Conservation (phyloP, 2,888 invertebrate species). For the Andrena bucephala region DNA sequence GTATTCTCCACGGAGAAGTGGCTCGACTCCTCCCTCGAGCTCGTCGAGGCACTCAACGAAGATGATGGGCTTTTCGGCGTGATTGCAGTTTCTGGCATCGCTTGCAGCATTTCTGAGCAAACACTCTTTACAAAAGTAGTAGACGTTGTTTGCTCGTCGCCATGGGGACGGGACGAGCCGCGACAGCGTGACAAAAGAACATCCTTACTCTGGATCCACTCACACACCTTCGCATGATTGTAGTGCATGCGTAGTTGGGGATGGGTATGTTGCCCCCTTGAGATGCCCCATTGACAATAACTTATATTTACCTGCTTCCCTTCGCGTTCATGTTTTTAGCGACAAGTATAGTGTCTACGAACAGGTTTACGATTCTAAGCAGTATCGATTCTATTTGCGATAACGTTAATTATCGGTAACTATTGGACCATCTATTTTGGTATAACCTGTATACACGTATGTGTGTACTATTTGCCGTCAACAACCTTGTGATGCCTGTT, state of each 20-base stretch:
- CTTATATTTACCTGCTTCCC: no score
- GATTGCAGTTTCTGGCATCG: constrained; percentile 55
- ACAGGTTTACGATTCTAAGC: no score
- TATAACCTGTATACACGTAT: not conserved
- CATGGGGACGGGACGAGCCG: constrained; percentile 38
- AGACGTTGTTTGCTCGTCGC: constrained; percentile 31
- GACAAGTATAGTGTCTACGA: no score
- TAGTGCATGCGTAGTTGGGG: not conserved
- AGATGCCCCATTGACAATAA: no score
- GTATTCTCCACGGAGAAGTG: constrained; percentile 36
- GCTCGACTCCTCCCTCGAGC: constrained; percentile 48
- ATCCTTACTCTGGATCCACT: constrained; percentile 8
- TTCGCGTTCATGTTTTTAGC: no score
- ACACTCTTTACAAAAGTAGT: constrained; percentile 1
- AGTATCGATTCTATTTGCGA: no score
- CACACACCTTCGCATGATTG: no score
- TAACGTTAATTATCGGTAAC: not conserved
- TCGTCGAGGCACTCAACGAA: constrained; percentile 29
- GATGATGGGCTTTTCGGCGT: constrained; percentile 60
- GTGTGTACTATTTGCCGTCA: not conserved
- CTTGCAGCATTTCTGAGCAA: constrained; percentile 15
- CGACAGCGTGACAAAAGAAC: constrained; percentile 18
- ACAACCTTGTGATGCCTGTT: constrained; percentile 13
- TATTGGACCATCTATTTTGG: not conserved
- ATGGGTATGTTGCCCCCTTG: no score